Percentiles rank a stretch among this genome's conserved stretches.
Evolutionary conservation across 2,797 vertebrate species (phyloP).

Genomic region (Rhinophrynus dorsalis): DNA sequence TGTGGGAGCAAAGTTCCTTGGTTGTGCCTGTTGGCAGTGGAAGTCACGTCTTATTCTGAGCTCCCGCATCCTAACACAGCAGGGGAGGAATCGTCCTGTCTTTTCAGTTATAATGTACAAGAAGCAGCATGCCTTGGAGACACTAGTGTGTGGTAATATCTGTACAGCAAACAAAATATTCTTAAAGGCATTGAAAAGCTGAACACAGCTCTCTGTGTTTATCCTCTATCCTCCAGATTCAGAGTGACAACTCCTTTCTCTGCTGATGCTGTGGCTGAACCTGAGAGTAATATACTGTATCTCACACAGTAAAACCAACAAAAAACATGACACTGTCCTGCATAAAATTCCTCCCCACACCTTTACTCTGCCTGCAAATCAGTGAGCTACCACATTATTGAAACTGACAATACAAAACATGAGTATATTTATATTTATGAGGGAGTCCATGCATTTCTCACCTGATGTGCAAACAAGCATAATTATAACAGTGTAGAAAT

Average conservation of each 20-base stretch:
- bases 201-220: constrained; percentile 52
- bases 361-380: too few species aligned
- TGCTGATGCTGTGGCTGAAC: constrained; percentile 20
- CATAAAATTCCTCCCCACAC: too few species aligned
- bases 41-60: constrained; percentile 64
- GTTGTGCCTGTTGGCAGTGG: constrained; percentile 60
- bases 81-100: constrained; percentile 58
- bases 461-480: too few species aligned
- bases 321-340: background rate
- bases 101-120: constrained; percentile 55
- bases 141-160: constrained; percentile 59
- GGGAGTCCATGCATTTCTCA: too few species aligned
- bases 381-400: too few species aligned
- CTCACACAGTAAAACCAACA: background rate
- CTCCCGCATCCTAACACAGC: constrained; percentile 54
- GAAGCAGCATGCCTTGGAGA: constrained; percentile 61
- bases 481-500: too few species aligned
- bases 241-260: constrained; percentile 56
- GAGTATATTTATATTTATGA: too few species aligned
- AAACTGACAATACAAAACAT: too few species aligned
- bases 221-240: constrained; percentile 54
- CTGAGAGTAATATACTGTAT: constrained; percentile 17
- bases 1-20: constrained; percentile 53
- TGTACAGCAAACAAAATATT: constrained; percentile 56
- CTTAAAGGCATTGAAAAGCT: constrained; percentile 54